Evolutionary conservation across 2,888 invertebrate genomes (phyloP), one percentile per base, ranked within the genome.

Genomic region (Limnephilus marmoratus): DNA sequence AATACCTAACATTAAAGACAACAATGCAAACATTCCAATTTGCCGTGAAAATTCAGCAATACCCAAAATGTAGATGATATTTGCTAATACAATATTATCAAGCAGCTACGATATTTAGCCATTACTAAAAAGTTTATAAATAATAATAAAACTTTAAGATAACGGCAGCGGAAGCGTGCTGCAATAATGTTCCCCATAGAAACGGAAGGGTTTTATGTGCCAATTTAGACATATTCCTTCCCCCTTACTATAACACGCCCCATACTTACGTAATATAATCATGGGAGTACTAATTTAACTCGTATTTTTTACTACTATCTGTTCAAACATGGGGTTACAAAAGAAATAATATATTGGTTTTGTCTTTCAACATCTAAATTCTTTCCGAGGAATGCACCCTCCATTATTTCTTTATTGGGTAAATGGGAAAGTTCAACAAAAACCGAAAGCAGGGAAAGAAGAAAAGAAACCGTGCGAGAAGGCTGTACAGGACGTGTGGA

Each of bases 401-500:
- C 68, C 68, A 68, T 68, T 68, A 68, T 68, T 68, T 24, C 24
- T 68, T 68, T 68, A 68, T 68, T 68, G 68, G 68, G 24, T 24
- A 7, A 68, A 68, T 68, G 29, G 86, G 13, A 86, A 86, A 86
- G 41, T 86, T 45, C 41, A 86, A 86, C 86, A 86, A 86, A 68
- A 86, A 86, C 49, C 86, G 83, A 83, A 83, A 83, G 83, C 83
- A 37, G 68, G 68, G 68, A 68, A 37, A 3, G 37, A 37, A 83
- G 83, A 34, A 83, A 41, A 83, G 83, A n/a, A 83, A 24, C 37
- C 83, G 18, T 24, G 24, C 83, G 83, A 37, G 37, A 9, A 37
- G 37, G 83, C 83, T 83, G 83, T 37, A 45, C 24, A 45, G 86
- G 49, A 86, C 86, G 86, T 86, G 86, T 41, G 86, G 86, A 86